phyloP scores from a whole-genome alignment of 2,797 vertebrate species.

The Acanthurus lineatus region DNA sequence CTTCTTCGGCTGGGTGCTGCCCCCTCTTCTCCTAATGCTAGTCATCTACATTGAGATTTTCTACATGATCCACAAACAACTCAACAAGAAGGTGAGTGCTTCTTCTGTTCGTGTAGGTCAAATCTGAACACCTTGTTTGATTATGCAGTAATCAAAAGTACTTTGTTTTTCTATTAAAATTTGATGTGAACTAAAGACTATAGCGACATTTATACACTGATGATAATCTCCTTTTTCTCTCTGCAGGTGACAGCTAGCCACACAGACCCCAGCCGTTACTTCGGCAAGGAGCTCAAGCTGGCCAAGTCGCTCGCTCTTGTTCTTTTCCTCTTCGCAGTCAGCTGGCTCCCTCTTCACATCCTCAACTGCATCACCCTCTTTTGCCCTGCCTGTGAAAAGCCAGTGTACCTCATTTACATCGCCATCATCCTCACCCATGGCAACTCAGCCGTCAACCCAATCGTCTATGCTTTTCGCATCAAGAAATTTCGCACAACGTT shows the following conservation, averaged over 20 bases:
- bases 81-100: conserved; percentile 88
- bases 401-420: conserved; percentile 86
- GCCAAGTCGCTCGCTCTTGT: conserved; percentile 96
- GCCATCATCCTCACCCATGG: conserved; percentile 96
- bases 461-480: conserved; percentile 97
- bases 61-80: conserved; percentile 97
- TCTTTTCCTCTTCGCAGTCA: conserved; percentile 94
- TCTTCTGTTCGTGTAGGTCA: neutral
- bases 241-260: conserved; percentile 86
- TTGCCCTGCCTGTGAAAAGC: conserved; percentile 85
- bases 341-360: conserved; percentile 96
- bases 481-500: conserved; percentile 96
- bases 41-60: conserved; percentile 96
- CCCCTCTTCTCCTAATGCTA: conserved; percentile 94
- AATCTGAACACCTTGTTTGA: neutral
- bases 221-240: conserved; percentile 24
- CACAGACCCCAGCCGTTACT: conserved; percentile 93
- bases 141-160: neutral
- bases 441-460: conserved; percentile 98
- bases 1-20: conserved; percentile 97
- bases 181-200: neutral
- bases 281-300: conserved; percentile 95
- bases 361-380: conserved; percentile 96
- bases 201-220: neutral
- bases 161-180: neutral